These are phyloP conservation scores for Cyprinodon diabolis DNA, from an alignment of 2,797 vertebrate species.

Conservation along the genomic window DNA sequence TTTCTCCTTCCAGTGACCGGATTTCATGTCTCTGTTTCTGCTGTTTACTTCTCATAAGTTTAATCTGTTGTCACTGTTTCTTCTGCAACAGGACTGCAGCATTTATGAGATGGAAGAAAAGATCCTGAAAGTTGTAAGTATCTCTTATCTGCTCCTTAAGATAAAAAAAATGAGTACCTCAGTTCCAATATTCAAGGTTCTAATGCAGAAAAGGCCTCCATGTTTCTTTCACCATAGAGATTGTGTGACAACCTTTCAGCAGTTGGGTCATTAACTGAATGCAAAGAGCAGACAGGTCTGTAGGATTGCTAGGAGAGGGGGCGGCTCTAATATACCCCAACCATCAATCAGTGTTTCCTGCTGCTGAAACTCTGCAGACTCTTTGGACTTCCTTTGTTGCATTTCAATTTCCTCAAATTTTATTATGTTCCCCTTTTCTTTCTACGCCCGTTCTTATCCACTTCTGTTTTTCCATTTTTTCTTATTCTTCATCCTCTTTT, in stretches of 20 bases:
- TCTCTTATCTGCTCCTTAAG: constrained; percentile 4
- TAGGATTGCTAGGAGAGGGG: constrained; percentile 44
- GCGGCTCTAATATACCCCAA: constrained; percentile 42
- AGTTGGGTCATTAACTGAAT: constrained; percentile 37
- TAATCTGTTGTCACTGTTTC: constrained; percentile 58
- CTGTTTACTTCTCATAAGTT: constrained; percentile 47
- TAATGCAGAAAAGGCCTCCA: constrained; percentile 6
- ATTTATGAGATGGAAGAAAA: constrained; percentile 97
- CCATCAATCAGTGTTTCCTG: constrained; percentile 83
- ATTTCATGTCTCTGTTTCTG: constrained; percentile 35
- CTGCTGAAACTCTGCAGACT: constrained; percentile 85
- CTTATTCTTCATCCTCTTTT: constrained; percentile 20
- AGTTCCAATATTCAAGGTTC: not conserved
- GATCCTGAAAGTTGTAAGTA: constrained; percentile 95
- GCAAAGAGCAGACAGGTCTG: constrained; percentile 34
- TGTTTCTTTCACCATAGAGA: constrained; percentile 21
- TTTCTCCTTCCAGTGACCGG: constrained; percentile 25
- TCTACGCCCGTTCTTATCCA: not conserved
- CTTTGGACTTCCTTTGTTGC: constrained; percentile 71
- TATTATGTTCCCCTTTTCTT: not conserved
- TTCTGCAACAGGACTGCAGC: constrained; percentile 87
- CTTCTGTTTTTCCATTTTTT: not conserved
- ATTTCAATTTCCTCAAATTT: constrained; percentile 5
- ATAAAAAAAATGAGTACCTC: constrained; percentile 24
- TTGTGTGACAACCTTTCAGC: constrained; percentile 41